Base-by-base conservation (phyloP, 1,140 invertebrate genomes). In the Achroia grisella region DNA sequence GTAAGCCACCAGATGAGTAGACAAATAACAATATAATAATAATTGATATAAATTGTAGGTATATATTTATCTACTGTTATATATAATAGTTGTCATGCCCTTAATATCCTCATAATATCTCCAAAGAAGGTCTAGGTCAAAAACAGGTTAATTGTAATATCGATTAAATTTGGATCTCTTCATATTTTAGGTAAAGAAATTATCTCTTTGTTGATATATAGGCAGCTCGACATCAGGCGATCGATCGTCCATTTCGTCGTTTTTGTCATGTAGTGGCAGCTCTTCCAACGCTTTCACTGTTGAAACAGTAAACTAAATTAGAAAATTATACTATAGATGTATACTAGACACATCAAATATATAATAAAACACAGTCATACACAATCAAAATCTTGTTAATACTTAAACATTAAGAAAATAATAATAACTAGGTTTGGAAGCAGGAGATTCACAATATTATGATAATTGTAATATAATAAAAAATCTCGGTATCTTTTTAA, bases 141-240 rank as follows among this genome's bases (percentile, higher is more conserved):
- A 23, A 23, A 2, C 17, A 23, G 17, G 17, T 23, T 23, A 23
- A 23, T 23, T 23, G 2, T 23, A 6, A 23, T 3, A 23, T 23
- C 2, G 2, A 23, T 23, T 23, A 23, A 23, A 6, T 6, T 2
- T 23, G 17, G 2, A 23, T 6, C 12, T 35, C 33, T 9, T 34
- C 1, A 36, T 27, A 34, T 5, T 61, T 68, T 90, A 95, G 59
- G 92, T 92, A 66, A 93, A 94, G 84, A 89, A 95, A 74, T 95
- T 95, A 63, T 95, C 93, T 68, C 94, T 89, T 80, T 95, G 93
- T 76, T 95, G 94, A 69, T 93, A 94, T 47, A 95, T 87, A 34
- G 94, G 94, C 67, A 95, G 86, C 52, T 88, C 84, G 13, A 90
- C 89, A 44, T 91, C 89, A 3, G 83, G 78, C n/a, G 80, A 86